A percentile compares a stretch with the other conserved stretches of the same genome.
These are phyloP conservation scores for Enteromius anoplus DNA, from an alignment of 2,797 vertebrate species.

Conservation along the genomic window DNA sequence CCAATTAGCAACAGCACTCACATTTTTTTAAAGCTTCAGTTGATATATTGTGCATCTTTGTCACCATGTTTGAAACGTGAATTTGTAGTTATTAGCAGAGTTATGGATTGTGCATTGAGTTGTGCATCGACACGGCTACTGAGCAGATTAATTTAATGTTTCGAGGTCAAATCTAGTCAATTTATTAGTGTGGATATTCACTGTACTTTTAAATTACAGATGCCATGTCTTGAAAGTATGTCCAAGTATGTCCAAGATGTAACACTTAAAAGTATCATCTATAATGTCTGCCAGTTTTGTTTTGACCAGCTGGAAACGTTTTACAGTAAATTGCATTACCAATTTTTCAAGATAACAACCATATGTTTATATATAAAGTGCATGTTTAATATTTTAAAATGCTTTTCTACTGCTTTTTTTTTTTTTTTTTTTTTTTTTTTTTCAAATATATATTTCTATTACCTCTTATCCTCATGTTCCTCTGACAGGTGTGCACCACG, in stretches of 20 bases:
- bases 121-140: not conserved
- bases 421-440: not conserved
- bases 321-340: not conserved
- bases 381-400: not conserved
- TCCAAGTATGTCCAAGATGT: not conserved
- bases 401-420: not conserved
- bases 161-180: not conserved
- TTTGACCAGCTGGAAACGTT: not conserved
- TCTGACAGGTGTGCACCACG: slow-evolving; percentile 57
- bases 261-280: not conserved
- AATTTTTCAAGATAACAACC: not conserved
- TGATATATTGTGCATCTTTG: not conserved
- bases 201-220: not conserved
- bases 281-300: not conserved
- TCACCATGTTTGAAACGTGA: not conserved
- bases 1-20: not conserved
- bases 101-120: not conserved
- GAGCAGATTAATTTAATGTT: not conserved
- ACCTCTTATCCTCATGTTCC: slow-evolving; percentile 56
- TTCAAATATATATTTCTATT: not conserved
- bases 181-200: not conserved
- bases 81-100: not conserved
- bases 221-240: not conserved
- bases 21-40: not conserved
- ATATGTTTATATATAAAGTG: not conserved